Base-by-base conservation (phyloP, 2,113 vertebrate species). In the Nansenia antarctica region DNA sequence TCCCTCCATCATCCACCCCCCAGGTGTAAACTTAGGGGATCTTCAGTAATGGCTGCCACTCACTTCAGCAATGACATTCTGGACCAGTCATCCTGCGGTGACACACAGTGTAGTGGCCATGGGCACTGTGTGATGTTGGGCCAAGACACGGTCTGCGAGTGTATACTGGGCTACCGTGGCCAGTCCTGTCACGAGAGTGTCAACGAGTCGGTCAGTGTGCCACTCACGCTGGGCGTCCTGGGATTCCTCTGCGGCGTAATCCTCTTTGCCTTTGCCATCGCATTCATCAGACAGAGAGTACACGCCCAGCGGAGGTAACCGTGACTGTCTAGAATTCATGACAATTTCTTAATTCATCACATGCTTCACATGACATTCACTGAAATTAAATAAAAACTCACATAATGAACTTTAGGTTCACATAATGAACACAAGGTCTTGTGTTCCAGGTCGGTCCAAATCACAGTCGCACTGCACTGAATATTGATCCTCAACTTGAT, bases 131-230 rank as follows among this genome's bases (percentile, higher is more conserved):
- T 82, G 24, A 0, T 78, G 0, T 86, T 90, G 35, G 87, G 88
- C 0, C 59, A 60, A 0, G 30, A 1, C 4, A 68, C 89, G 2
- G 88, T 24, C 0, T 98, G 95, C 26, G 80, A 88, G 6, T 98
- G 96, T 0, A 29, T 81, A 1, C 69, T 92, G 74, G 94, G 92
- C 37, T 95, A 95, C 20, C 73, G 2, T 0, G 94, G 95, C 0
- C 62, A 92, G 18, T 87, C 65, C 82, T 98, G 96, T 0, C 77
- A 93, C 2, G 78, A 88, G 22, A 90, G 86, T 0, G 85, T 93
- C 53, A 91, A 89, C 24, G 85, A 89, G 31, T 74, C 87, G 0
- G 3, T 89, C 0, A 87, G 77, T 0, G 3, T 91, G 2, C 90
- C 92, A 0, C 73, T 90, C 27, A 85, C 85, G 3, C 63, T 97